Evolutionary conservation across 2,888 invertebrate genomes (phyloP).

Genomic region (Torymus auratus): DNA sequence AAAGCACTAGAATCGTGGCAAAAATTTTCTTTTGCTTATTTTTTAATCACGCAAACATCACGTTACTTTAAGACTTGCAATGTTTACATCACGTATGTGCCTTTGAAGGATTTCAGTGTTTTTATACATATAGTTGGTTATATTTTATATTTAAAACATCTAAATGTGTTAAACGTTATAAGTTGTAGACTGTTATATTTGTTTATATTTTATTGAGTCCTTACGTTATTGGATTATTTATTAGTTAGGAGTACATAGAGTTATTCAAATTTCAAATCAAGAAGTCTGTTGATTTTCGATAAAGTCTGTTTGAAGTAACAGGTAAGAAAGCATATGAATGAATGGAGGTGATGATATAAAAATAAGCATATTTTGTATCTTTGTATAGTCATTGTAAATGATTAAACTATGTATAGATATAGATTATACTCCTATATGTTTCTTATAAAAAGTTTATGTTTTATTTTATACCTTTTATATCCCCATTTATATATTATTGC

Average conservation of each 20-base stretch:
- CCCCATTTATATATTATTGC: too few relatives aligned
- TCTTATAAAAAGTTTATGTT: conserved; percentile 30
- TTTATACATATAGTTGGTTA: conserved; percentile 9
- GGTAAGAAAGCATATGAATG: conserved; percentile 7
- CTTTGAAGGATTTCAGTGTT: conserved; percentile 17
- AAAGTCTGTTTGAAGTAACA: conserved; percentile 6
- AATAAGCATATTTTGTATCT: conserved; percentile 34
- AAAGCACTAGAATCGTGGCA: not conserved
- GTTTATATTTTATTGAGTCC: conserved; percentile 7
- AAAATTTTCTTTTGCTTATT: conserved; percentile 35
- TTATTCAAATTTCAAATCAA: too few relatives aligned
- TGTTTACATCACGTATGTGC: conserved; percentile 28
- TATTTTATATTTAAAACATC: conserved; percentile 21
- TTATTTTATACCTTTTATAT: not conserved
- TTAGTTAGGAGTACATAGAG: too few relatives aligned
- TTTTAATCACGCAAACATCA: conserved; percentile 32
- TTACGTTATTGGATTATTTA: not conserved
- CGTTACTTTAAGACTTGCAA: conserved; percentile 29
- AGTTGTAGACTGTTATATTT: conserved; percentile 1
- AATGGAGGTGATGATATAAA: conserved; percentile 15
- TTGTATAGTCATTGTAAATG: conserved; percentile 49
- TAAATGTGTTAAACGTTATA: conserved; percentile 2
- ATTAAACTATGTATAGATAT: conserved; percentile 43
- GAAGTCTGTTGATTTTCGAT: not conserved
- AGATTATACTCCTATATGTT: conserved; percentile 39